Conservation (phyloP, 1,140 invertebrate genomes). For the Aphaenogaster floridana region DNA sequence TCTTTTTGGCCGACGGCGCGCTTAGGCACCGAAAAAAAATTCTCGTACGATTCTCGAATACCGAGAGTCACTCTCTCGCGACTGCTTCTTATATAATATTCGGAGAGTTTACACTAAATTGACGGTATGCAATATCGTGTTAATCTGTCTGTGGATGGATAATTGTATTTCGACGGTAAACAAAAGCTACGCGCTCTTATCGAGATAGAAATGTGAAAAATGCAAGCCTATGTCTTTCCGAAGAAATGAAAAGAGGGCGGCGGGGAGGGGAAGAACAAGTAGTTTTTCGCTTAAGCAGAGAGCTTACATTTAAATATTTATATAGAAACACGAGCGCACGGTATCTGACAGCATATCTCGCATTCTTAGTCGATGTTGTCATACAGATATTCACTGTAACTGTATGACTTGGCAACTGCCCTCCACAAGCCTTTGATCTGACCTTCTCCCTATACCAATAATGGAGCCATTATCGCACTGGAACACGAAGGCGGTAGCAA, state of each 20-base stretch:
- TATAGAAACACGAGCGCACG: not conserved
- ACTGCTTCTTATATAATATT: not conserved
- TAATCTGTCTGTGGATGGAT: not conserved
- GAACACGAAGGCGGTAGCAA: not conserved
- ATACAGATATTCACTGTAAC: not conserved
- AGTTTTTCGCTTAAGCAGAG: not conserved
- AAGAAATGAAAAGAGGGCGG: not conserved
- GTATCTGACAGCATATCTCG: not conserved
- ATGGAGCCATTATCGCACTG: not conserved
- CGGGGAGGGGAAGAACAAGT: too few species aligned
- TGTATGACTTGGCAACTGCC: not conserved
- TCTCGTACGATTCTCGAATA: not conserved
- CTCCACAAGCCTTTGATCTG: not conserved
- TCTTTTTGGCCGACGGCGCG: not conserved
- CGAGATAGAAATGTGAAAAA: not conserved
- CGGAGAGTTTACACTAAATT: not conserved
- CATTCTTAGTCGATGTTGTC: not conserved
- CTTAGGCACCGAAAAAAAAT: slow-evolving; percentile 46
- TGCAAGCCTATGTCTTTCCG: not conserved
- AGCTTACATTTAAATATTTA: not conserved
- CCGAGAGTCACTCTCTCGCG: not conserved
- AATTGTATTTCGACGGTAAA: not conserved
- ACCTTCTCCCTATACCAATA: not conserved
- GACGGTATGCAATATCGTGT: not conserved
- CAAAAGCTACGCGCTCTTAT: not conserved